A percentile compares a stretch with the other conserved stretches of the same genome.
phyloP scores from a whole-genome alignment of 92 coral and sea anemone species.

The Zoanthus gigantus region DNA sequence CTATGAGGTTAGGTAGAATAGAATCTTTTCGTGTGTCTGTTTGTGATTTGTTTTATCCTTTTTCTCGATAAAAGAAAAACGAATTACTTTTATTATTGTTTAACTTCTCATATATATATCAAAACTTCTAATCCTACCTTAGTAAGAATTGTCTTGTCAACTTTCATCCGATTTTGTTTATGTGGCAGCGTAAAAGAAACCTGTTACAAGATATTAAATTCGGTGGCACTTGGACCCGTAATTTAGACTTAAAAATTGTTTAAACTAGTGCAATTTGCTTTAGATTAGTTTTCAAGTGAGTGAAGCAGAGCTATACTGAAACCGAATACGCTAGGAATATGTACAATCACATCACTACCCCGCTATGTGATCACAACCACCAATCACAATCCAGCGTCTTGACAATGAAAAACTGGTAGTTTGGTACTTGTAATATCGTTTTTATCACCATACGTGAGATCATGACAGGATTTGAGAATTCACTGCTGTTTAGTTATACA shows the following conservation, averaged over 20 bases:
- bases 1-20: too few relatives aligned
- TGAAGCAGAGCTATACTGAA: not conserved
- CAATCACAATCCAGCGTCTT: not conserved
- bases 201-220: too few relatives aligned
- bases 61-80: not conserved
- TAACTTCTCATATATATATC: not conserved
- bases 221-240: too few relatives aligned
- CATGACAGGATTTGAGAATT: not conserved
- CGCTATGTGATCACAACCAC: slow-evolving; percentile 27
- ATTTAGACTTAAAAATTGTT: not conserved
- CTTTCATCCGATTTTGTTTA: too few relatives aligned
- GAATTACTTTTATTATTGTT: not conserved
- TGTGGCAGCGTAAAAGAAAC: too few relatives aligned
- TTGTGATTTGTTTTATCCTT: not conserved
- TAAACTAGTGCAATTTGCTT: not conserved
- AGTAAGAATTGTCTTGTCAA: too few relatives aligned
- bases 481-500: too few relatives aligned
- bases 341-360: slow-evolving; percentile 15
- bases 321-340: not conserved
- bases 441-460: not conserved
- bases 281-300: not conserved
- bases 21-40: too few relatives aligned
- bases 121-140: not conserved
- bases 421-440: not conserved
- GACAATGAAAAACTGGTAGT: slow-evolving; percentile 23